A percentile compares a stretch with the other conserved stretches of the same genome.
These are phyloP conservation scores for Picus viridis DNA, from an alignment of 2,797 vertebrate species.

Conservation along the genomic window DNA sequence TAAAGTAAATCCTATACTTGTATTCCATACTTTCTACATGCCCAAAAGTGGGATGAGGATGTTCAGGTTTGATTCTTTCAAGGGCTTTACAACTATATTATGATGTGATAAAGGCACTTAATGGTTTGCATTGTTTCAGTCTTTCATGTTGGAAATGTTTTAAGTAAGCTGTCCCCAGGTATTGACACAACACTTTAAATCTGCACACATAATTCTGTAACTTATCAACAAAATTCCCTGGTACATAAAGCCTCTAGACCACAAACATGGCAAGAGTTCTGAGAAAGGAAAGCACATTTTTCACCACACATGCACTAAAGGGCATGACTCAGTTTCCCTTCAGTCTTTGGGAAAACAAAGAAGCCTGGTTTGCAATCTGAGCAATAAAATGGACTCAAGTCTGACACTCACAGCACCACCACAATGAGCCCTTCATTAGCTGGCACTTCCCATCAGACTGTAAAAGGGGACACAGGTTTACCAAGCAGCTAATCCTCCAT, in stretches of 20 bases:
- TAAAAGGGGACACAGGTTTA: constrained; percentile 65
- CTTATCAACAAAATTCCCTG: background rate
- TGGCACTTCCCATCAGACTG: constrained; percentile 30
- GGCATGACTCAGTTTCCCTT: constrained; percentile 40
- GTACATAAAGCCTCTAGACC: background rate
- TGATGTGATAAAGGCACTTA: background rate
- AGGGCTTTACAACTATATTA: background rate
- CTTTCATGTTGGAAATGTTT: background rate
- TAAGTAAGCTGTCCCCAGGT: background rate
- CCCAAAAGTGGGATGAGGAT: background rate
- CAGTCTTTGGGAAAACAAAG: background rate
- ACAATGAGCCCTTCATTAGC: constrained; percentile 67
- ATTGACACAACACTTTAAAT: background rate
- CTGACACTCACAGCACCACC: constrained; percentile 32
- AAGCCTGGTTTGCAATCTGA: background rate
- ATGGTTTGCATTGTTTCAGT: background rate
- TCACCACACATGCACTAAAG: background rate
- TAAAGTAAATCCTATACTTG: background rate
- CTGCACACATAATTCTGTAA: background rate
- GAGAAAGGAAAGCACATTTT: constrained; percentile 2
- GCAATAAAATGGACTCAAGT: constrained; percentile 6
- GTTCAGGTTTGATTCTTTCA: background rate
- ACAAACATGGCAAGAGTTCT: background rate
- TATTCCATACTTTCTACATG: background rate
- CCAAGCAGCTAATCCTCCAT: constrained; percentile 67